Evolutionary conservation across 1,140 invertebrate genomes (phyloP).

Genomic region (Zaprionus ghesquierei): DNA sequence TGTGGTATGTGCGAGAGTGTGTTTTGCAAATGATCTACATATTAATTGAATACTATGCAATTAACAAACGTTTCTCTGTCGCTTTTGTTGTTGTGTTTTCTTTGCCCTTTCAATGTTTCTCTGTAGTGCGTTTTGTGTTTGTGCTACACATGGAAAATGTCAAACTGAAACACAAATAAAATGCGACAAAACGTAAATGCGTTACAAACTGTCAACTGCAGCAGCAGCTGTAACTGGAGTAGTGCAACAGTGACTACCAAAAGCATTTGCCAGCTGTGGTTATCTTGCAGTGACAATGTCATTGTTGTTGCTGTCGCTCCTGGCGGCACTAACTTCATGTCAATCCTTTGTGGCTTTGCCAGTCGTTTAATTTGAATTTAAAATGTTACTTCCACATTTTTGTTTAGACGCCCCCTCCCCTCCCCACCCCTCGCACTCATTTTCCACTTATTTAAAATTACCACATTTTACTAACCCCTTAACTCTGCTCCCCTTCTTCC

Average conservation of each 20-base stretch:
- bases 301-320: conserved; percentile 32
- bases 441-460: conserved; percentile 82
- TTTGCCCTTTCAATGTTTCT: conserved; percentile 13
- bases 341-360: conserved; percentile 78
- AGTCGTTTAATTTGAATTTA: conserved; percentile 81
- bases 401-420: conserved; percentile 46
- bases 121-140: conserved; percentile 3
- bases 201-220: conserved; percentile 28
- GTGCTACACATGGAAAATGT: conserved; percentile 60
- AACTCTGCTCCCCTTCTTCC: neutral
- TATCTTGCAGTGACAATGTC: conserved; percentile 45
- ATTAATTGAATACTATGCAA: conserved; percentile 67
- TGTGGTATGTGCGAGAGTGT: conserved; percentile 14
- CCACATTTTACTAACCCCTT: conserved; percentile 74
- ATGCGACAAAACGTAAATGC: conserved; percentile 28
- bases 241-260: conserved; percentile 29
- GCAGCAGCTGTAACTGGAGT: conserved; percentile 33
- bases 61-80: conserved; percentile 9
- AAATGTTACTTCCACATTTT: conserved; percentile 73
- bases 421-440: conserved; percentile 47
- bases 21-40: conserved; percentile 57
- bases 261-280: conserved; percentile 54
- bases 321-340: conserved; percentile 73
- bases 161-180: conserved; percentile 63
- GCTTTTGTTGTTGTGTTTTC: neutral